These are phyloP conservation scores for Chydorus sphaericus DNA, from an alignment of 2,888 invertebrate genomes.

Conservation along the genomic window DNA sequence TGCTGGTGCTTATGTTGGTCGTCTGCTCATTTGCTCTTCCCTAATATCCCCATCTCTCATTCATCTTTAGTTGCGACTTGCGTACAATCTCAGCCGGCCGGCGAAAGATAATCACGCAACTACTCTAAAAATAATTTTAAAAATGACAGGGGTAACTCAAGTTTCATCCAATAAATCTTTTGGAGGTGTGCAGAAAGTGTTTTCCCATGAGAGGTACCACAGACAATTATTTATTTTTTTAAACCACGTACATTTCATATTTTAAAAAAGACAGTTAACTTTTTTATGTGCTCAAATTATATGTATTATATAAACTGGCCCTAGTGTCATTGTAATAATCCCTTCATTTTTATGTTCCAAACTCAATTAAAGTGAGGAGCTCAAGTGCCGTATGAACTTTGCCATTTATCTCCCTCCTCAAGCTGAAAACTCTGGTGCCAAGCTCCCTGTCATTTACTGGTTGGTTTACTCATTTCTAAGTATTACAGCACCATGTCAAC, in stretches of 20 bases:
- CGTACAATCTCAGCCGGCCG: too few relatives aligned
- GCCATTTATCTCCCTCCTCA: slow-evolving; percentile 77
- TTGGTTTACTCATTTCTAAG: too few relatives aligned
- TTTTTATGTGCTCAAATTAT: slow-evolving; percentile 2
- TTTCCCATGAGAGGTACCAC: slow-evolving; percentile 62
- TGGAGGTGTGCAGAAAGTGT: slow-evolving; percentile 74
- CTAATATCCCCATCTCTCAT: too few relatives aligned
- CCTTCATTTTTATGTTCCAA: background rate
- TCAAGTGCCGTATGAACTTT: slow-evolving; percentile 86
- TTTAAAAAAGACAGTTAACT: too few relatives aligned
- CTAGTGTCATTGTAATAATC: background rate
- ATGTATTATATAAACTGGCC: background rate
- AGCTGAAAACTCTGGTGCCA: slow-evolving; percentile 37
- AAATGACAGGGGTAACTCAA: slow-evolving; percentile 40
- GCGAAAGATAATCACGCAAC: too few relatives aligned
- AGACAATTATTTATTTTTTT: too few relatives aligned
- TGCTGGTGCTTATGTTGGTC: too few relatives aligned
- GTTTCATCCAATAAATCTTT: slow-evolving; percentile 56
- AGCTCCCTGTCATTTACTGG: slow-evolving; percentile 72
- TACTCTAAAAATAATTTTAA: background rate
- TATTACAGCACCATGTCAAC: too few relatives aligned
- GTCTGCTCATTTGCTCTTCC: too few relatives aligned
- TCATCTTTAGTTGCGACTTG: too few relatives aligned
- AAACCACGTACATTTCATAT: too few relatives aligned
- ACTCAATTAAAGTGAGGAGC: slow-evolving; percentile 37